Conservation (phyloP, 92 coral and sea anemone species). For the Diadumene lineata region DNA sequence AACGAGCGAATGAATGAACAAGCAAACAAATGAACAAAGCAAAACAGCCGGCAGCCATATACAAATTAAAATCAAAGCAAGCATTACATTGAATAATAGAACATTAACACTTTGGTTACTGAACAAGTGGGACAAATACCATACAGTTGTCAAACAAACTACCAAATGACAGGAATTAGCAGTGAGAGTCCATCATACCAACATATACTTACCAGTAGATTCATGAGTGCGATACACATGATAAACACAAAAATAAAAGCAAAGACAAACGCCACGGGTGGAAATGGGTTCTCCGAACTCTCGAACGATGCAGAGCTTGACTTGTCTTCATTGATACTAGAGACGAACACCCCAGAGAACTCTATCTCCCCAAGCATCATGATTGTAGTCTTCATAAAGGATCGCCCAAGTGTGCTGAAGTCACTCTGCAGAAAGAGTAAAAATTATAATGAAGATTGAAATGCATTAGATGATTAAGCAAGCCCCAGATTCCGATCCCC, state of each 20-base stretch:
- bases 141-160: background rate
- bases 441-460: background rate
- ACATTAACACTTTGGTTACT: background rate
- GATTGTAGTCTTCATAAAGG: constrained; percentile 65
- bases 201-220: constrained; percentile 72
- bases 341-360: constrained; percentile 52
- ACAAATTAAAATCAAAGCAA: background rate
- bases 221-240: constrained; percentile 73
- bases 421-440: constrained; percentile 36
- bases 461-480: no score
- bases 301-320: background rate
- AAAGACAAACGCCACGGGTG: constrained; percentile 48
- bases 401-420: constrained; percentile 43
- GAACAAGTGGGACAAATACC: background rate
- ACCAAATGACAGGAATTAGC: background rate
- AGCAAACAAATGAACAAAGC: background rate
- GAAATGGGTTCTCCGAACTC: constrained; percentile 61
- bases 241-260: constrained; percentile 47
- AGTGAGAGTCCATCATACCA: background rate
- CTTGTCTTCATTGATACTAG: constrained; percentile 24
- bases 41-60: background rate
- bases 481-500: no score
- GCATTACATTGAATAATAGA: background rate
- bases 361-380: constrained; percentile 92
- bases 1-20: background rate